These are phyloP conservation scores for Istiophorus platypterus DNA, from an alignment of 2,113 vertebrate genomes.

Conservation along the genomic window DNA sequence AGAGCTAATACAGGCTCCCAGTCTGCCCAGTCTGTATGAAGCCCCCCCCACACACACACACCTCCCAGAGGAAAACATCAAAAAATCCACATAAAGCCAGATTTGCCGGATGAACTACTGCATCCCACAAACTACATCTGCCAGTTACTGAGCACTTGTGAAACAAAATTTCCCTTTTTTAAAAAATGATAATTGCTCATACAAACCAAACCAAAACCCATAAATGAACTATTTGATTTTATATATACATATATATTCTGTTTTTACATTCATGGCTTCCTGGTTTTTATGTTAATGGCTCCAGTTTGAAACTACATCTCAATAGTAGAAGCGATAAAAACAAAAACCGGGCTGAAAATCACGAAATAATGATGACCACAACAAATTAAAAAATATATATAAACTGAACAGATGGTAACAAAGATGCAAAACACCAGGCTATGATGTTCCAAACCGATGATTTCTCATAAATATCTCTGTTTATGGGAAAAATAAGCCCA, in stretches of 20 bases:
- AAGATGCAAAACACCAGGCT: neutral
- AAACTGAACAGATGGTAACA: slow-evolving; percentile 18
- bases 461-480: slow-evolving; percentile 10
- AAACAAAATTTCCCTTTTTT: neutral
- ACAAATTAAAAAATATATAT: neutral
- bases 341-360: neutral
- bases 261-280: neutral
- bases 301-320: neutral
- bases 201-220: neutral
- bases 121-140: neutral
- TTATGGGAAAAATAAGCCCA: neutral
- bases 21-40: neutral
- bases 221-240: neutral
- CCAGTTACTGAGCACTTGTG: neutral
- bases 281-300: neutral
- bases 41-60: too few species aligned
- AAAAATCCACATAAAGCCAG: neutral
- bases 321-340: neutral
- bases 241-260: neutral
- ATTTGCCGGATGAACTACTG: neutral
- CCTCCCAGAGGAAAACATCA: neutral
- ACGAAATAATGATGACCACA: neutral
- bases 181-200: neutral
- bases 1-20: neutral
- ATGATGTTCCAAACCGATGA: neutral